Base-by-base conservation (phyloP, 2,888 invertebrate genomes). In the Pollenia amentaria region DNA sequence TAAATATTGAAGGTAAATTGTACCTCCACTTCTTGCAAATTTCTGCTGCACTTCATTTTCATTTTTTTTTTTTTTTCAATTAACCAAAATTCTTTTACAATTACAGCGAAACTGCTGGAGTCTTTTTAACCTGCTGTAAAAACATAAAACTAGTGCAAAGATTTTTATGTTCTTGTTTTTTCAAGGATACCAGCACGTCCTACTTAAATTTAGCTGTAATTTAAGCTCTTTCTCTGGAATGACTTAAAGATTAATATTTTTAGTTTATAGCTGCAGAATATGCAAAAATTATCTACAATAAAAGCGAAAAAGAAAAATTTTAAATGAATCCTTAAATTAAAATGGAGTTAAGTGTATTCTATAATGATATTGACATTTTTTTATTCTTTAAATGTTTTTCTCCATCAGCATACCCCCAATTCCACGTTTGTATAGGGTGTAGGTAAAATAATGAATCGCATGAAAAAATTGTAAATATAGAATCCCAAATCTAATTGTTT, bases 111-210 rank as follows among this genome's bases (percentile, higher is more conserved):
- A 7, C 11, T 18, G 21, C n/a, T 18, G 18, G 21, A 21, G 55
- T 21, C 10, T 21, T 3, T 29, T 1, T 57, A 46, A 60, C 21
- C 16, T 29, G 38, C 0, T 16, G 1, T 16, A 48, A 16, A 16
- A n/a, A 4, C 7, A 57, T 21, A 42, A 65, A 65, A 64, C 29
- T 51, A 65, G 51, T n/a, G n/a, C 44, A 53, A n/a, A 53, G 9
- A 42, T 40, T n/a, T 40, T 18, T n/a, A 12, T n/a, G 46, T 1
- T 44, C 12, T 55, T 9, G 11, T 12, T 10, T 18, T 62, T 21
- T 53, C 53, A 64, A 76, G 64, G 76, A 65, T 12, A 44, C n/a
- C 18, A n/a, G 4, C 14, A 1, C 64, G 62, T 16, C 64, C 75
- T 53, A 14, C 18, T 46, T 46, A 46, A 51, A n/a, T 51, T 51